Evolutionary conservation across 2,888 invertebrate species (phyloP), one percentile per base, ranked within the genome.

Genomic region (Drosophila anomalata): DNA sequence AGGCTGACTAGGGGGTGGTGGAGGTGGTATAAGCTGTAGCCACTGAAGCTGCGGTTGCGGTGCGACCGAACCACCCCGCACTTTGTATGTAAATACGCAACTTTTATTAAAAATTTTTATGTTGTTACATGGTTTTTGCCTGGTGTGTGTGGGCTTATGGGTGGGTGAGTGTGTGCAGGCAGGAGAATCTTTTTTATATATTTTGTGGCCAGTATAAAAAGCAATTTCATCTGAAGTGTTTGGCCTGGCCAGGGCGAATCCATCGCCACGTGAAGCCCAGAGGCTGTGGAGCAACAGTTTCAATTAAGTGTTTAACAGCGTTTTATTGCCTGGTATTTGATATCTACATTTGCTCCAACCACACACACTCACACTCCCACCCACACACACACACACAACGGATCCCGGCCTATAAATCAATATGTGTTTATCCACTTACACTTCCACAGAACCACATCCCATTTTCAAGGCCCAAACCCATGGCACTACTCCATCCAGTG

Each of bases 41-140:
- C 36, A 55, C 47, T 67, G 55, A 20, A 31, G 65, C 65, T 36
- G 54, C 47, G 57, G 67, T 50, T 73, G 62, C 33, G 77, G 65
- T 79, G 65, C 60, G 79, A 52, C 61, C 65, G 52, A 68, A 54
- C 76, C 52, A 41, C 56, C 41, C 65, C 54, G 55, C 87, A 87
- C 86, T 85, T 82, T 81, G 79, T 85, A 82, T 82, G 82, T 82
- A 82, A 82, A 82, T 82, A 87, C 73, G 67, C 44, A 85, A 87
- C 53, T 85, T 82, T 82, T 82, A 85, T 85, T 87, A 82, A 85
- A 82, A 82, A 61, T 24, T 73, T 67, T 73, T 76, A 69, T 73
- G 75, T 68, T 74, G 52, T 62, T 67, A 53, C 61, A 50, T 60
- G 59, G 31, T 56, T 14, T 53, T 29, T 59, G 58, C 36, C 31